These are phyloP conservation scores for Philantomba maxwellii DNA, from an alignment of 2,113 vertebrate species.

Conservation along the genomic window DNA sequence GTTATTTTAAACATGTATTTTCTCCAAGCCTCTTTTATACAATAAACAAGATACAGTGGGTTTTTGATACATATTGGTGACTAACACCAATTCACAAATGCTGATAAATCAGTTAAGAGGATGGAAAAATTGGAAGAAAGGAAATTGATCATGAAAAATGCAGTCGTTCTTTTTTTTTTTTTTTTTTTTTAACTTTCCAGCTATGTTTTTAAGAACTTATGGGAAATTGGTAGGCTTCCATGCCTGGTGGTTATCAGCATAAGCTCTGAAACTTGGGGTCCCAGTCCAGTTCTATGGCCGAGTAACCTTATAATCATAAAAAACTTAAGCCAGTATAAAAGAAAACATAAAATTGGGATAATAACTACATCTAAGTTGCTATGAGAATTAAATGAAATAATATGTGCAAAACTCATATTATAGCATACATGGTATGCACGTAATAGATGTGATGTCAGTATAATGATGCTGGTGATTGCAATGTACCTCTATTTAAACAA, in stretches of 20 bases:
- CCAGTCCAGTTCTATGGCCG: background rate
- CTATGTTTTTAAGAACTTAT: background rate
- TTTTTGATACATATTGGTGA: background rate
- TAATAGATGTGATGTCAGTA: background rate
- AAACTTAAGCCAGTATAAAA: slow-evolving; percentile 5
- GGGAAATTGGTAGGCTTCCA: background rate
- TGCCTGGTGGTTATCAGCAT: background rate
- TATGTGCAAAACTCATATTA: background rate
- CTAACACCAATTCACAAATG: background rate
- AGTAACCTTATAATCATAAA: background rate
- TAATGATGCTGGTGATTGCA: background rate
- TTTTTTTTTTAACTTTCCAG: background rate
- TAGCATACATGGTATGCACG: background rate
- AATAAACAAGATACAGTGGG: background rate
- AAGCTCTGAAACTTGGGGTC: background rate
- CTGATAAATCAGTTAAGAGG: background rate
- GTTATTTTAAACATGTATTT: background rate
- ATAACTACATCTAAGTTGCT: background rate
- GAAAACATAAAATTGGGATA: slow-evolving; percentile 11
- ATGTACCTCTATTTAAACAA: background rate
- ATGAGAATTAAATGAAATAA: background rate
- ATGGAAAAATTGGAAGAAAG: background rate
- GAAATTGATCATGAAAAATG: background rate
- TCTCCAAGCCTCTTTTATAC: background rate
- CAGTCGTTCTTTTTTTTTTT: background rate